Evolutionary conservation across 2,888 invertebrate genomes (phyloP), one percentile per base, ranked within the genome.

Genomic region (Tinea pellionella): DNA sequence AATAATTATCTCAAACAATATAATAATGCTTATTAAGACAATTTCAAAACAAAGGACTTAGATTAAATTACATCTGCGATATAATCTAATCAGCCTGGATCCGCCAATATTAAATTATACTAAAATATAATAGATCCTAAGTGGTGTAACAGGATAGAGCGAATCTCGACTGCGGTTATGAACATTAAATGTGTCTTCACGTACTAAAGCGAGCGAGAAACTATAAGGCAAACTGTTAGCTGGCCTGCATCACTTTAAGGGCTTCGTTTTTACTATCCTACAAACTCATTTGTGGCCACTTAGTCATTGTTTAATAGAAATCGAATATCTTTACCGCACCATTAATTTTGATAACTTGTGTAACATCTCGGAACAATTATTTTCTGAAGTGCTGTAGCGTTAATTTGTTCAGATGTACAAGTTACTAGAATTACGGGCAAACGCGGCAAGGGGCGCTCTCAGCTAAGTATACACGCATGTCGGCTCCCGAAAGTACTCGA

Each of bases 381-480:
- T n/a, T n/a, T n/a, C n/a, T n/a, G n/a, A n/a, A n/a, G n/a, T n/a
- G n/a, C n/a, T n/a, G n/a, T n/a, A n/a, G n/a, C n/a, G n/a, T n/a
- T n/a, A n/a, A n/a, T n/a, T n/a, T n/a, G n/a, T n/a, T n/a, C n/a
- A n/a, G n/a, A 13, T 12, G 47, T 47, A 47, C 47, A 47, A 47
- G 47, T 15, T 47, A 47, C 15, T 47, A 47, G 47, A 47, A 9
- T 47, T 15, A 47, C 15, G 47, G 47, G 15, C 16, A 47, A 15
- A 7, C 47, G 47, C n/a, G 15, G 47, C 47, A 47, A 16, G 47
- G n/a, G 16, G 47, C 15, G 47, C 47, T 15, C 1, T 47, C 47
- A 15, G 47, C 47, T 47, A 47, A 47, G 47, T 47, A 47, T 47
- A 15, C 47, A 47, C 47, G 47, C 47, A 47, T 15, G 47, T 47